A percentile compares a stretch with the other conserved stretches of the same genome.
Evolutionary conservation across 2,797 vertebrate genomes (phyloP).

Genomic region (Simalia tracyae): DNA sequence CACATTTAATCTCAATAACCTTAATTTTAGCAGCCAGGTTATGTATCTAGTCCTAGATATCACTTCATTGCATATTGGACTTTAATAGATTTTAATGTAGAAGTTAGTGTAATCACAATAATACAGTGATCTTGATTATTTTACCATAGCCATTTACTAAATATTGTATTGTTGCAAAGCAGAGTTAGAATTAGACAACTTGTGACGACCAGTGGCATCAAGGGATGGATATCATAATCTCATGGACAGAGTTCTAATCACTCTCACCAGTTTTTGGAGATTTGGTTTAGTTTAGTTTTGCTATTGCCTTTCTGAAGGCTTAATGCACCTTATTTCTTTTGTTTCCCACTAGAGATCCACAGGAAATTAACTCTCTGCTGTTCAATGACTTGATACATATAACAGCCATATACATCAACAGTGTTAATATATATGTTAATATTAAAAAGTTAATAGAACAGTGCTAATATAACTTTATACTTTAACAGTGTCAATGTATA

Average conservation of each 20-base stretch:
- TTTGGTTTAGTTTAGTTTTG: neutral
- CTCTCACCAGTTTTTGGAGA: neutral
- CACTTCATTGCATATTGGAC: neutral
- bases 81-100: neutral
- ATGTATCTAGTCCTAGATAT: neutral
- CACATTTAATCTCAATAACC: neutral
- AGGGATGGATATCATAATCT: neutral
- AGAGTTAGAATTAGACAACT: neutral
- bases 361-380: neutral
- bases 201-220: neutral
- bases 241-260: neutral
- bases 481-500: neutral
- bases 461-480: neutral
- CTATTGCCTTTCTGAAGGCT: neutral
- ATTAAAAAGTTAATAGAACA: neutral
- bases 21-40: neutral
- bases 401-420: neutral
- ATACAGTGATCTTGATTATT: neutral
- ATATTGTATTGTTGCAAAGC: neutral
- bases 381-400: neutral
- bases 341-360: neutral
- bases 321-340: neutral
- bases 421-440: neutral
- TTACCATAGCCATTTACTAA: neutral
- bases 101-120: neutral